Evolutionary conservation across 1,140 invertebrate species (phyloP).

Genomic region (Drosophila subpulchrella): DNA sequence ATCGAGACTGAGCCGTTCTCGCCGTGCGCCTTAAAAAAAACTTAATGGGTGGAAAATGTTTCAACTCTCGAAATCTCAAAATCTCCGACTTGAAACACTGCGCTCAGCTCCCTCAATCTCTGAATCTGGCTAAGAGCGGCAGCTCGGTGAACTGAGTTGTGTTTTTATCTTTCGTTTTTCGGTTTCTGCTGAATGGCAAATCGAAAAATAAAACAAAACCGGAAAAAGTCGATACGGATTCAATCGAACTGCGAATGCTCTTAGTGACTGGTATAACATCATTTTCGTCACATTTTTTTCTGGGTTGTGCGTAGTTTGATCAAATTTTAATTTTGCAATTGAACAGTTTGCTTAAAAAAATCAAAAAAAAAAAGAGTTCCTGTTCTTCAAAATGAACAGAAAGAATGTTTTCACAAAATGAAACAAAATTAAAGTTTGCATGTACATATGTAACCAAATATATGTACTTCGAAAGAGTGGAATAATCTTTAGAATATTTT

Average conservation of each 20-base stretch:
- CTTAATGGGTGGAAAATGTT: constrained; percentile 80
- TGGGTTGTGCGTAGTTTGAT: no score
- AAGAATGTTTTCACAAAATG: no score
- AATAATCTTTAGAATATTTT: neutral
- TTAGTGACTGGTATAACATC: neutral
- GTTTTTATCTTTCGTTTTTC: constrained; percentile 48
- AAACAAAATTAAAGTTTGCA: no score
- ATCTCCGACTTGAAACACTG: constrained; percentile 54
- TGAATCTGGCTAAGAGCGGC: constrained; percentile 53
- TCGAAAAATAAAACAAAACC: constrained; percentile 79
- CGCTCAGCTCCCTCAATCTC: constrained; percentile 40
- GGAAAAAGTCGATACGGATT: constrained; percentile 52
- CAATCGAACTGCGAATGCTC: constrained; percentile 46
- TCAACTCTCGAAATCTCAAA: constrained; percentile 54
- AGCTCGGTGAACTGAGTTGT: constrained; percentile 35
- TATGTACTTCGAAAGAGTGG: neutral
- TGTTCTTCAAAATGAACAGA: no score
- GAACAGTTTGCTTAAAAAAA: no score
- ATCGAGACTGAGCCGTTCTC: constrained; percentile 81
- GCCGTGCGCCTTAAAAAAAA: constrained; percentile 77
- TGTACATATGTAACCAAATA: no score
- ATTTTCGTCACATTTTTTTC: no score
- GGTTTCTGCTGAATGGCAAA: constrained; percentile 66
- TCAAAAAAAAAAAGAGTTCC: no score
- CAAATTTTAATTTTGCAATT: no score